Percentiles rank a stretch among this genome's conserved stretches.
Conservation (phyloP, 2,888 invertebrate species). For the Tyria jacobaeae region DNA sequence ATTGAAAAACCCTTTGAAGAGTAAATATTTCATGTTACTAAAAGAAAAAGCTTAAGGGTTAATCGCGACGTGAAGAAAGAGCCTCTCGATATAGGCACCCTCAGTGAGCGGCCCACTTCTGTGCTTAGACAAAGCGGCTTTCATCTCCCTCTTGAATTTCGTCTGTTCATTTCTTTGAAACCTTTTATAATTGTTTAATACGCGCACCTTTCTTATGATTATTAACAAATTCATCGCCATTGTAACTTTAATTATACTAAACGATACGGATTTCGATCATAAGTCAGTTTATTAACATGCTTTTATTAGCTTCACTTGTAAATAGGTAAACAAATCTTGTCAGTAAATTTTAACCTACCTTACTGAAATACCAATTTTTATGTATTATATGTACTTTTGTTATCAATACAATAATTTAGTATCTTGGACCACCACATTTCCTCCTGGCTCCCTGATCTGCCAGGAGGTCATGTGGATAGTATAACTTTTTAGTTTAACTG, state of each 20-base stretch:
- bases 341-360: too few relatives aligned
- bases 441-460: too few relatives aligned
- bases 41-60: conserved; percentile 28
- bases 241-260: background rate
- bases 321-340: too few relatives aligned
- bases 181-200: conserved; percentile 1
- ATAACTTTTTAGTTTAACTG: too few relatives aligned
- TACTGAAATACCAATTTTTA: too few relatives aligned
- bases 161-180: conserved; percentile 31
- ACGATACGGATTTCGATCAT: background rate
- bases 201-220: background rate
- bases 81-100: conserved; percentile 52
- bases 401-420: too few relatives aligned
- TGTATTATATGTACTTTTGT: too few relatives aligned
- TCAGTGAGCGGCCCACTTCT: conserved; percentile 42
- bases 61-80: conserved; percentile 45
- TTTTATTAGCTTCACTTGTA: too few relatives aligned
- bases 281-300: background rate
- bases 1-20: conserved; percentile 10
- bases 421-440: too few relatives aligned
- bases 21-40: conserved; percentile 31
- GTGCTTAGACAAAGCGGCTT: conserved; percentile 35
- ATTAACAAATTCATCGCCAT: background rate
- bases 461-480: too few relatives aligned
- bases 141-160: conserved; percentile 35